Base-by-base conservation (phyloP, 2,888 invertebrate species). In the Elmis aenea region DNA sequence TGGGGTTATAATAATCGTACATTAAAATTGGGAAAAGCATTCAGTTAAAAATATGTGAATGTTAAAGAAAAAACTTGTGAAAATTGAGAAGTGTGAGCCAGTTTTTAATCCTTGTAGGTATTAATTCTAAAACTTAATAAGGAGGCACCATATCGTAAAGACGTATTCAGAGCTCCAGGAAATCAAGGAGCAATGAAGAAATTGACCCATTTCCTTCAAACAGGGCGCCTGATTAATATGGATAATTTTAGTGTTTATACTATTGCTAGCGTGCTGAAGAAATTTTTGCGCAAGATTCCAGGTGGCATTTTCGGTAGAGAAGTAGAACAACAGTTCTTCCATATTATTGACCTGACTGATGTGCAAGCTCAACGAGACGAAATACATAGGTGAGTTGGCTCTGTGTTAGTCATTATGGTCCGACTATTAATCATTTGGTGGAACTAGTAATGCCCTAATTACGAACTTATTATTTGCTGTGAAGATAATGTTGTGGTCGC, bases 241-340 rank as follows among this genome's bases (percentile, higher is more conserved):
- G 91, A 91, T 65, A 92, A 93, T 67, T 94, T 91, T 68, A 92
- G 91, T 46, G 93, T 96, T 45, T 95, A 96, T 70, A 97, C 97
- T 13, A 93, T 97, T 59, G 96, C 97, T 38, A 95, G 95, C 69
- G 96, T 97, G 42, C 76, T 97, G 46, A 97, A 97, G 75, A 96
- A 95, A 72, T 97, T 97, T 72, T 77, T 97, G 36, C 78, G 96
- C 48, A 95, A 95, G 76, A 83, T 97, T 56, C 96, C 96, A 9
- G 93, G 91, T 38, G 97, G 97, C 18, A 87, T 97, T 42, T 96
- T 97, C 71, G 94, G 96, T 0, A 79, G 84, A 16, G 86, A 88
- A 33, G 88, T 90, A 44, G 97, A 97, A 68, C 83, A 85, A 69
- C 81, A 85, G 52, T 75, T 97, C 41, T 93, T 97, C 67, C 79